phyloP scores from a whole-genome alignment of 2,888 invertebrate species.

The Synanthedon andrenaeformis region DNA sequence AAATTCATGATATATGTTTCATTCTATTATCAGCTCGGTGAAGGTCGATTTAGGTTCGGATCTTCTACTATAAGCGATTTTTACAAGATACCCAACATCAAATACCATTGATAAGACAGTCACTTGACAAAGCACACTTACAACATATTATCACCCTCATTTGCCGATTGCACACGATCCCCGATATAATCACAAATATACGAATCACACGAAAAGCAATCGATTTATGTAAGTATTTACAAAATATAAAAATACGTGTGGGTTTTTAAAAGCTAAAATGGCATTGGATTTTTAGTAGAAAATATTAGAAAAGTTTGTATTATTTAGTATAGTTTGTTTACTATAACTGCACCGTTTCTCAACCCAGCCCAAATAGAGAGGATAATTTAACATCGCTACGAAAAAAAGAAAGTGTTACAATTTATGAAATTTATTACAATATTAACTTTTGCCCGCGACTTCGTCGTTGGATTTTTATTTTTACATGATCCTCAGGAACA shows the following conservation, averaged over 20 bases:
- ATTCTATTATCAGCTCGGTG: too few species aligned
- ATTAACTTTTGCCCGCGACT: too few species aligned
- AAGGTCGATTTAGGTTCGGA: too few species aligned
- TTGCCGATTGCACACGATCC: conserved; percentile 30
- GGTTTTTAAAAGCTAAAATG: conserved; percentile 24
- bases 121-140: conserved; percentile 22
- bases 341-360: too few species aligned
- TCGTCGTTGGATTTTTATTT: too few species aligned
- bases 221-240: conserved; percentile 6
- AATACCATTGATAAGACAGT: conserved; percentile 8
- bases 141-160: conserved; percentile 39
- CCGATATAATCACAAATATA: conserved; percentile 1
- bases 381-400: too few species aligned
- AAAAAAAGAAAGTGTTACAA: too few species aligned
- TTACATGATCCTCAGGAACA: too few species aligned
- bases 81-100: neutral
- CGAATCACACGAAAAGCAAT: conserved; percentile 10
- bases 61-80: neutral
- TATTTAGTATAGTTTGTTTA: too few species aligned
- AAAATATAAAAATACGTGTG: conserved; percentile 17
- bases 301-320: neutral
- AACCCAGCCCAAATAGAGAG: too few species aligned
- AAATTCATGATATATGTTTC: too few species aligned
- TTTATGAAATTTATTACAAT: too few species aligned
- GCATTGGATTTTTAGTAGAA: conserved; percentile 10